Conservation (phyloP, 2,797 vertebrate genomes). For the Falco novaeseelandiae region DNA sequence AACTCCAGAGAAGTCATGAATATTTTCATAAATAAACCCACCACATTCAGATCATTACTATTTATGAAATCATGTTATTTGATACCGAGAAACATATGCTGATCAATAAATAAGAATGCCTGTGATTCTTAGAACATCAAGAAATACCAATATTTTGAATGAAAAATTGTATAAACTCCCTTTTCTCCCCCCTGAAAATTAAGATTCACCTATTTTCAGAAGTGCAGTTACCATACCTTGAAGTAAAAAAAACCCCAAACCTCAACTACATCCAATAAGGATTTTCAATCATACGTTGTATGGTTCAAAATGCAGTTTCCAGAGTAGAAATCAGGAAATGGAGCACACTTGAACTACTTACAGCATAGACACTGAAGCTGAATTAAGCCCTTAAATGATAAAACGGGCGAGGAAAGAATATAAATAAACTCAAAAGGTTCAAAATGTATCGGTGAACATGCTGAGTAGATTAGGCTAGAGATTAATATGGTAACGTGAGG, state of each 20-base stretch:
- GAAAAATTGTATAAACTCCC: not conserved
- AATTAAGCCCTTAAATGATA: not conserved
- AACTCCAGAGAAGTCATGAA: conserved; percentile 36
- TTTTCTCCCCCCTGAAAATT: not conserved
- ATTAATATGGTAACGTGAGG: not conserved
- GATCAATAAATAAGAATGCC: conserved; percentile 29
- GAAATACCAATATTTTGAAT: not conserved
- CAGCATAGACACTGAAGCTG: not conserved
- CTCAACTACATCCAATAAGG: not conserved
- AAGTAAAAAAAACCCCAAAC: not conserved
- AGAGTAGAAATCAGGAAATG: not conserved
- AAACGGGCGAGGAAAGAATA: not conserved
- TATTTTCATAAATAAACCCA: conserved; percentile 45
- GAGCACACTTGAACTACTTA: not conserved
- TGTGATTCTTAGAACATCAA: not conserved
- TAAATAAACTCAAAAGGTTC: not conserved
- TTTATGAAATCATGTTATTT: conserved; percentile 35
- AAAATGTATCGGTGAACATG: not conserved
- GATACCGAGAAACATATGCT: conserved; percentile 23
- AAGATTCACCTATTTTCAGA: not conserved
- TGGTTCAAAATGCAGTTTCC: not conserved
- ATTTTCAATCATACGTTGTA: not conserved
- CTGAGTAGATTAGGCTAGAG: not conserved
- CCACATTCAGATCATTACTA: conserved; percentile 22
- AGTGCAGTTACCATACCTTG: not conserved